phyloP scores from a whole-genome alignment of 2,113 vertebrate species.

The Melanostigma gelatinosum region DNA sequence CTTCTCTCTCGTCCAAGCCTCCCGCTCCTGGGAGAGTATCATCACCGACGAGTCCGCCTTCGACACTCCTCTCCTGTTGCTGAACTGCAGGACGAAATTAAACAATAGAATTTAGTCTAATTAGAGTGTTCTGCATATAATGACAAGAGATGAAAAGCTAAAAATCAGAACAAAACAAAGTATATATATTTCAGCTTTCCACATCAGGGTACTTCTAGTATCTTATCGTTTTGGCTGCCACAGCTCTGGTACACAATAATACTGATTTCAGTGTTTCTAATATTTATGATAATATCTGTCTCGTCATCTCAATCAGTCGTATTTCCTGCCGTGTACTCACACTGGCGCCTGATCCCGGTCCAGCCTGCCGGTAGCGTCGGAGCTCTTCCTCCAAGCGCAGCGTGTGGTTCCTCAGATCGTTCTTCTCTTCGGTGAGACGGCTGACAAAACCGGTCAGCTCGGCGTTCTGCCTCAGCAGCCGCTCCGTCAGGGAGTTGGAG shows the following conservation, averaged over 20 bases:
- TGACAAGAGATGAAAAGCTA: background rate
- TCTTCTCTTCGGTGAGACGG: conserved; percentile 95
- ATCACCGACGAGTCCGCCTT: conserved; percentile 72
- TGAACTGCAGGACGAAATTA: conserved; percentile 74
- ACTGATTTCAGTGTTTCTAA: background rate
- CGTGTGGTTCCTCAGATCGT: conserved; percentile 89
- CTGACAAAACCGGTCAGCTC: conserved; percentile 94
- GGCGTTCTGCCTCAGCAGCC: conserved; percentile 92
- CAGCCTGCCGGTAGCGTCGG: conserved; percentile 80
- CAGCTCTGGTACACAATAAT: background rate
- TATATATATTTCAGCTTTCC: background rate
- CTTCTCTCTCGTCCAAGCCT: conserved; percentile 89
- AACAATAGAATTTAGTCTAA: background rate
- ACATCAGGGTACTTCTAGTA: background rate
- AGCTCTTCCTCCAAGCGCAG: conserved; percentile 91
- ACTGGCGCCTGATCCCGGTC: conserved; percentile 63
- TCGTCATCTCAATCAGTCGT: background rate
- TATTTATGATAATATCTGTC: background rate
- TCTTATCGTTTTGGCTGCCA: background rate
- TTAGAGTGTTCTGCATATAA: background rate
- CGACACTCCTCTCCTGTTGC: conserved; percentile 64
- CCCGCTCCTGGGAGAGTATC: conserved; percentile 87
- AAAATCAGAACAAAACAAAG: background rate
- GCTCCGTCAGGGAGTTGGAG: conserved; percentile 87
- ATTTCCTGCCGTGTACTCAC: conserved; percentile 53